A percentile compares a stretch with the other conserved stretches of the same genome.
These are phyloP conservation scores for Hirtodrosophila alboralis DNA, from an alignment of 2,888 invertebrate species.

Conservation along the genomic window DNA sequence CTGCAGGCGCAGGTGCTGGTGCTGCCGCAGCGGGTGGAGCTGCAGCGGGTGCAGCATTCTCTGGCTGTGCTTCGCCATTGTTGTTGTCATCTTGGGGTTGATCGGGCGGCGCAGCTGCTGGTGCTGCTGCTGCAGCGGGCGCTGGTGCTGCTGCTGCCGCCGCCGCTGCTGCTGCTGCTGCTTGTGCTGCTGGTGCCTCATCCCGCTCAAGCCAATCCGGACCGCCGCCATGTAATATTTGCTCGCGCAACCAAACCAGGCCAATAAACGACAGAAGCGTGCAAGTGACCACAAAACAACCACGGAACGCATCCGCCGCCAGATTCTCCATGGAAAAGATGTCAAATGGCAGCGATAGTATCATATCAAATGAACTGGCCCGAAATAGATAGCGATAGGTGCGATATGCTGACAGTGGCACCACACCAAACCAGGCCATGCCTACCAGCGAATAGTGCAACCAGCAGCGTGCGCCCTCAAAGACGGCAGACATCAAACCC, in stretches of 20 bases:
- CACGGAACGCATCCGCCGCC: conserved; percentile 96
- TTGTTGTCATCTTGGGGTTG: conserved; percentile 84
- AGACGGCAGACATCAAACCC: conserved; percentile 94
- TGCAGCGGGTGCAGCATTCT: conserved; percentile 86
- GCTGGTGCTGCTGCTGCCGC: conserved; percentile 44
- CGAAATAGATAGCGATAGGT: conserved; percentile 97
- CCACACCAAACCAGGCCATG: conserved; percentile 98
- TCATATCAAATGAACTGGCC: conserved; percentile 92
- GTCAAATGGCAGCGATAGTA: conserved; percentile 94
- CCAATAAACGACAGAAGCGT: conserved; percentile 98
- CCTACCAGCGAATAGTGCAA: conserved; percentile 98
- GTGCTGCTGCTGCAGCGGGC: conserved; percentile 73
- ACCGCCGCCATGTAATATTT: conserved; percentile 98
- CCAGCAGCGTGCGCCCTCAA: conserved; percentile 97
- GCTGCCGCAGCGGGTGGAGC: conserved; percentile 85
- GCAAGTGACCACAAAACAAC: conserved; percentile 98
- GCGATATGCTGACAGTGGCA: conserved; percentile 97
- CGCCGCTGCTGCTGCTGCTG: conserved; percentile 57
- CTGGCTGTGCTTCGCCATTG: conserved; percentile 74
- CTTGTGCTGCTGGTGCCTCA: conserved; percentile 79
- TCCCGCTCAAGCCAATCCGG: conserved; percentile 96
- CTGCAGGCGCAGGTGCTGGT: conserved; percentile 86
- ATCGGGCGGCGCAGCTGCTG: conserved; percentile 48
- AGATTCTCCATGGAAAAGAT: conserved; percentile 97
- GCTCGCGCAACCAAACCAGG: conserved; percentile 98